Evolutionary conservation across 1,140 invertebrate species (phyloP), one percentile per base, ranked within the genome.

Genomic region (Aphaenogaster floridana): DNA sequence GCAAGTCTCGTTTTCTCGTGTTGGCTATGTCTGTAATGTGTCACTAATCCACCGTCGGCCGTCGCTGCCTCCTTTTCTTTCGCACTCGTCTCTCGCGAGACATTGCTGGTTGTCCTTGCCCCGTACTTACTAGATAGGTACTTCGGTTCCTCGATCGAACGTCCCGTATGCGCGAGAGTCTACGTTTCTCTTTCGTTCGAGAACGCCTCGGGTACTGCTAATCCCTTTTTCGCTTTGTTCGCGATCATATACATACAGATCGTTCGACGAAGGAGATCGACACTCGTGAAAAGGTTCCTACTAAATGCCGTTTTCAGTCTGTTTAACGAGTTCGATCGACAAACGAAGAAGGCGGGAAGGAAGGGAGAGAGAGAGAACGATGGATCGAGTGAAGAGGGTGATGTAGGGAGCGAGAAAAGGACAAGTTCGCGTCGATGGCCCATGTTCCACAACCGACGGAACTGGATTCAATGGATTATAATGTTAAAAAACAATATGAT

Each of bases 401-500:
- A 76, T 50, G 50, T 57, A 89, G 57, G 84, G 28, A 69, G 28
- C n/a, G 80, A 50, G 64, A 59, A 63, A 79, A 86, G 39, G 39
- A n/a, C 42, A 39, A 59, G n/a, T n/a, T 63, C 15, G 42, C 59
- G 39, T 76, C 50, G 36, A 11, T 59, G n/a, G 17, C 39, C 64
- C 15, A 39, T 52, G 64, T 28, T 77, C 2, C 71, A 83, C 64
- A 81, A 92, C 79, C 89, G 92, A 94, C 91, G 92, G 92, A 94
- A 93, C 87, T 84, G 86, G 91, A 83, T 89, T 89, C 85, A 90
- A 93, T 88, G 74, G 83, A 91, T 91, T 69, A 78, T 92, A 93
- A 93, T 92, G 88, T 92, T 93, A 93, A 94, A 78, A 66, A 92
- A 94, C 69, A 48, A 93, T 93, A 93, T 92, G 89, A 93, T 94